Conservation (phyloP, 2,113 vertebrate genomes). For the Labeo catla region DNA sequence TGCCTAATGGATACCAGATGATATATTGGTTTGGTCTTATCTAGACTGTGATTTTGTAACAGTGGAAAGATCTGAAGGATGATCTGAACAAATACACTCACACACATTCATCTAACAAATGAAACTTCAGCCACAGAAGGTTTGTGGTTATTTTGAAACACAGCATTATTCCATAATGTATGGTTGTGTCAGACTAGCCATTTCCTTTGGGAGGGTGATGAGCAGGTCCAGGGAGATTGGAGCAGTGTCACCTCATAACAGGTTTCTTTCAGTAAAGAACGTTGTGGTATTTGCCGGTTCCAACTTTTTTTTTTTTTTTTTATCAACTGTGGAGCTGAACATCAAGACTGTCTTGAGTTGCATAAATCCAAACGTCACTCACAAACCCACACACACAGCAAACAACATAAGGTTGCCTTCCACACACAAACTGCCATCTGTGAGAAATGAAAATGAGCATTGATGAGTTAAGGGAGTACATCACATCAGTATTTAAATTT, state of each 20-base stretch:
- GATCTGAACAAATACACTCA: background rate
- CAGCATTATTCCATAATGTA: slow-evolving; percentile 1
- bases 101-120: slow-evolving; percentile 13
- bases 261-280: background rate
- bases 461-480: background rate
- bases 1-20: slow-evolving; percentile 7
- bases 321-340: background rate
- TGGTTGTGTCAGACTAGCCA: slow-evolving; percentile 16
- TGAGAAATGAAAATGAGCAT: background rate
- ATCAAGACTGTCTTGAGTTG: background rate
- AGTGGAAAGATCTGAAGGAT: background rate
- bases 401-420: background rate
- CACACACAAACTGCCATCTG: background rate
- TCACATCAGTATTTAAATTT: too few species aligned
- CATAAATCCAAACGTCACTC: background rate
- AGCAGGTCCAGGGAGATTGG: background rate
- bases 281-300: background rate
- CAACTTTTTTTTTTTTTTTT: slow-evolving; percentile 3
- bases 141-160: slow-evolving; percentile 10
- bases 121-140: background rate
- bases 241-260: background rate
- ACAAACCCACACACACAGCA: background rate
- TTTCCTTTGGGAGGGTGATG: background rate
- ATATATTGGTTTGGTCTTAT: slow-evolving; percentile 24
- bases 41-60: slow-evolving; percentile 5